Evolutionary conservation across 2,113 vertebrate genomes (phyloP).

Genomic region (Gracilinanus agilis): DNA sequence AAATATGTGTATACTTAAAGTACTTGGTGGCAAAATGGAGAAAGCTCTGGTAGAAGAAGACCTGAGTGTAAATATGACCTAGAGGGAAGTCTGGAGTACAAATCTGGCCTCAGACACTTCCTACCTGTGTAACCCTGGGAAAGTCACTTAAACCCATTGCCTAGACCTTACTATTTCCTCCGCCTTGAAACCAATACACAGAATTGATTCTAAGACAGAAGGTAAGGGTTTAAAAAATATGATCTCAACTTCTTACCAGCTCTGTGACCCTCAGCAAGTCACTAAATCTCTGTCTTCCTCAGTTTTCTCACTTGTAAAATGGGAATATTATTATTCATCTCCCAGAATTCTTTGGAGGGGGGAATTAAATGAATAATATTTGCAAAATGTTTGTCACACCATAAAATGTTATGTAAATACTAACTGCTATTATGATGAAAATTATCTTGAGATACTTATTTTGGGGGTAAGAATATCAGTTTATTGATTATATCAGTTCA

Average conservation of each 20-base stretch:
- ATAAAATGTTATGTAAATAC: not conserved
- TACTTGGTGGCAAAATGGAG: not conserved
- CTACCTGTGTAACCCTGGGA: not conserved
- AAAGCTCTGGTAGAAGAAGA: not conserved
- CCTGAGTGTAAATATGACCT: not conserved
- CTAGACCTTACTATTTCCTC: too few species aligned
- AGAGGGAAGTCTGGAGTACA: too few species aligned
- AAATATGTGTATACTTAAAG: not conserved
- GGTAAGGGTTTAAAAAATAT: too few species aligned
- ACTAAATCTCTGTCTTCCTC: not conserved
- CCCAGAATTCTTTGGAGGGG: not conserved
- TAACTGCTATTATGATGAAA: not conserved
- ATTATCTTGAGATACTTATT: too few species aligned
- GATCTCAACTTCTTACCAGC: too few species aligned
- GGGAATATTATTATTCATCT: not conserved
- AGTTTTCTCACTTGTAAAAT: not conserved
- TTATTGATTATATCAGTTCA: too few species aligned
- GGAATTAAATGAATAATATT: not conserved
- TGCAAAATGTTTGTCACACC: not conserved
- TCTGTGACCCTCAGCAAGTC: not conserved
- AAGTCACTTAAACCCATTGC: not conserved
- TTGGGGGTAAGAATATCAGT: too few species aligned
- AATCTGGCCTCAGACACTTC: not conserved
- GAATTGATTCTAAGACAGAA: too few species aligned
- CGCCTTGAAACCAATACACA: too few species aligned